Base-by-base conservation (phyloP, 2,888 invertebrate species). In the Hyposoter dolosus region DNA sequence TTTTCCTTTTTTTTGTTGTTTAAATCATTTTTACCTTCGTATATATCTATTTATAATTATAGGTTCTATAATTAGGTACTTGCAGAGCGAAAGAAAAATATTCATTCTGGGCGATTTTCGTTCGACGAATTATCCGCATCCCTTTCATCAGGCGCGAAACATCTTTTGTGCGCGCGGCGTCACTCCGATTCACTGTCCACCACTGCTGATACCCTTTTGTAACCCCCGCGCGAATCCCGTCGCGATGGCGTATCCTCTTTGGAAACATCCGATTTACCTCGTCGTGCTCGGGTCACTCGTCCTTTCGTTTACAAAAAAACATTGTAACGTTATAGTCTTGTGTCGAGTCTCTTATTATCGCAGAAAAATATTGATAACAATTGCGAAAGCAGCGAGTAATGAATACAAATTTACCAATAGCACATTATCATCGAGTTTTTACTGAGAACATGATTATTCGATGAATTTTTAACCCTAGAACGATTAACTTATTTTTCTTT, bases 161-260 rank as follows among this genome's bases (percentile, higher is more conserved):
- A 66, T 66, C 43, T 17, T 63, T 75, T 10, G 35, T 19, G 28
- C 40, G n/a, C 68, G 23, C 75, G 85, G 35, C 72, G 84, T 90
- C 88, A 90, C 85, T 90, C 89, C 35, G 90, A 89, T 32, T 89
- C 89, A 71, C 89, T 90, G 79, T 90, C 90, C 35, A 88, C 86
- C 10, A 89, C 79, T 56, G 78, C 84, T 72, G 86, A 83, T 63
- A 88, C 88, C 77, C 88, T 89, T 35, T 87, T 88, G 71, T 84
- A 83, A 72, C 83, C 78, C 17, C 87, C 87, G 28, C 89, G 89
- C 50, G 63, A 19, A 40, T 84, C 82, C 63, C 88, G 87, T 76
- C 85, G 87, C 47, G 86, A 84, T 10, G 89, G 85, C 0, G 88
- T 80, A 1, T 81, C 69, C n/a, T 66, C 77, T 32, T 65, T 81